Evolutionary conservation across 2,113 vertebrate genomes (phyloP).

Genomic region (Periophthalmodon schlosseri): DNA sequence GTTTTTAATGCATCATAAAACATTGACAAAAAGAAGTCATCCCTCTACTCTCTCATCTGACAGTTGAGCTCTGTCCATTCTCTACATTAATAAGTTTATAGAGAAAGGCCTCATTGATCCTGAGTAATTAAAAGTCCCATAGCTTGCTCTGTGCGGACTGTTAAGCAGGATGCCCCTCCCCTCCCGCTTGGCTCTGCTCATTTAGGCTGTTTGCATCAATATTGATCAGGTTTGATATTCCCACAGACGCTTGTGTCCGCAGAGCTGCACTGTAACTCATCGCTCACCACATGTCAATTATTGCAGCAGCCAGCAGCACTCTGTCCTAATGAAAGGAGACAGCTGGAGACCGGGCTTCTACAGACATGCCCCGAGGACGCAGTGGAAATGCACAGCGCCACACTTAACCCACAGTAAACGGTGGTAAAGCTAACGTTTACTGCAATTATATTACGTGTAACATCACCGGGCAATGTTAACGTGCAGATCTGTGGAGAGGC

Average conservation of each 20-base stretch:
- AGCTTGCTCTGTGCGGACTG: conserved; percentile 54
- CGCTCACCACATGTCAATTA: conserved; percentile 75
- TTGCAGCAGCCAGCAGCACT: conserved; percentile 49
- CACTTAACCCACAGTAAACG: not conserved
- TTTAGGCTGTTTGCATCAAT: conserved; percentile 69
- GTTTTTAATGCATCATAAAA: conserved; percentile 24
- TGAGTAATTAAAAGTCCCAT: conserved; percentile 66
- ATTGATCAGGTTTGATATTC: conserved; percentile 75
- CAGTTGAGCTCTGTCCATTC: conserved; percentile 64
- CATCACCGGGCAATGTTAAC: no score
- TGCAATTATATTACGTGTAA: not conserved
- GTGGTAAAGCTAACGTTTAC: not conserved
- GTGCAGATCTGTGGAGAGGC: no score
- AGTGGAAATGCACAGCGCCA: not conserved
- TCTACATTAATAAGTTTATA: conserved; percentile 70
- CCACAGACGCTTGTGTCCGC: conserved; percentile 56
- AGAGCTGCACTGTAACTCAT: conserved; percentile 70
- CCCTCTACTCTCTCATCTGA: conserved; percentile 32
- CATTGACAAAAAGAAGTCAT: conserved; percentile 47
- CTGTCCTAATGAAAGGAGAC: conserved; percentile 68
- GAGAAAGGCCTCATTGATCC: conserved; percentile 72
- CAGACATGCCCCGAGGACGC: conserved; percentile 7
- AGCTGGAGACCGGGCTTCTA: conserved; percentile 42
- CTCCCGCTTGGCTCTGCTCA: conserved; percentile 48
- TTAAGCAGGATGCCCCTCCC: conserved; percentile 54